Percentiles rank a stretch among this genome's conserved stretches.
Conservation (phyloP, 2,113 vertebrate genomes). For the Phylloscopus trochiloides region DNA sequence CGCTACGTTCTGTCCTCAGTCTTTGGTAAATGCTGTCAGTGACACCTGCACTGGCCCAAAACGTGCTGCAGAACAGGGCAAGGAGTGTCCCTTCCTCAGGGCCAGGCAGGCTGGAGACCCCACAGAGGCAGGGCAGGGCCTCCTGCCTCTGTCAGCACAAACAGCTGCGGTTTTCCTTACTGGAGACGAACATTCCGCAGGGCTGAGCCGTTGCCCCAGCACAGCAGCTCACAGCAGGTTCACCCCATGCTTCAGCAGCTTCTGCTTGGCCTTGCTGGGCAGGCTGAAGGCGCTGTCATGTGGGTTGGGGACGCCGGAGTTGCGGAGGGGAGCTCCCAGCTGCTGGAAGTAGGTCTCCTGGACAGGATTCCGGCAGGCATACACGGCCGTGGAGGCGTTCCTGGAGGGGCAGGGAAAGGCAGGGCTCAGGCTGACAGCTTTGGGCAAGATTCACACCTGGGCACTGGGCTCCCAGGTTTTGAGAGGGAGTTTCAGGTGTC, state of each 20-base stretch:
- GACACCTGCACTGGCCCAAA: accelerated
- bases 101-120: not conserved
- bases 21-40: not conserved
- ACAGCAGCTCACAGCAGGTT: slow-evolving; percentile 82
- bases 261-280: slow-evolving; percentile 84
- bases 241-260: slow-evolving; percentile 91
- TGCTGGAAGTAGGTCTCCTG: slow-evolving; percentile 95
- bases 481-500: not conserved
- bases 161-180: accelerated
- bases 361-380: slow-evolving; percentile 78
- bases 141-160: accelerated
- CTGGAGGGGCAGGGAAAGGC: slow-evolving; percentile 53
- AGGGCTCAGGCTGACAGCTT: not conserved
- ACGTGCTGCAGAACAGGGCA: not conserved
- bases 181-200: not conserved
- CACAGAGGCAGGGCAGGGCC: not conserved
- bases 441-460: not conserved
- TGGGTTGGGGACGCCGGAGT: slow-evolving; percentile 88
- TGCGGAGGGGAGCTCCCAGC: slow-evolving; percentile 69
- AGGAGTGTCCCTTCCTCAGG: not conserved
- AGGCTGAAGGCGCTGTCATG: slow-evolving; percentile 87
- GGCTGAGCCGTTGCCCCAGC: accelerated
- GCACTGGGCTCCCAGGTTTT: too few species aligned
- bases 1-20: accelerated
- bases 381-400: slow-evolving; percentile 82